A percentile compares a stretch with the other conserved stretches of the same genome.
phyloP scores from a whole-genome alignment of 2,888 invertebrate species.

The Ormyrus labotus region DNA sequence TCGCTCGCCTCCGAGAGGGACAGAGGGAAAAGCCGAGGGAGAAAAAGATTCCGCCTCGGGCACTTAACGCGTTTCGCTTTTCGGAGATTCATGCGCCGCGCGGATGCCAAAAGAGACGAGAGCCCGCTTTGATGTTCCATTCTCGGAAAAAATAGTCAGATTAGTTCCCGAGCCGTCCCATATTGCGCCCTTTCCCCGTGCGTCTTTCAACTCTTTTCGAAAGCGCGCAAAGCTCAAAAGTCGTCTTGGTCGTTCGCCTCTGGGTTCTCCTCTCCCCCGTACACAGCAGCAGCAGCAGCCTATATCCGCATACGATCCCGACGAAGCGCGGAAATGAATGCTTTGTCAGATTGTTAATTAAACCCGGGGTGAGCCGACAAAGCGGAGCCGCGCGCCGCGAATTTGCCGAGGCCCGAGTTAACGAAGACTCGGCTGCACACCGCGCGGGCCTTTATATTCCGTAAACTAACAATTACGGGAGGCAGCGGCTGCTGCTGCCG shows the following conservation, averaged over 20 bases:
- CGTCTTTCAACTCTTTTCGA: conserved; percentile 7
- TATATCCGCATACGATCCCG: not conserved
- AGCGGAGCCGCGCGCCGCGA: not conserved
- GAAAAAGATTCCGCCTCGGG: conserved; percentile 10
- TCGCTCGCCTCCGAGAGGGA: not conserved
- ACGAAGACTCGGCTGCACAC: not conserved
- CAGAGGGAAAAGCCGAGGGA: conserved; percentile 10
- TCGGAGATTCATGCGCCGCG: conserved; percentile 30
- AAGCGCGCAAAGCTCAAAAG: too few species aligned
- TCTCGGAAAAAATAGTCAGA: conserved; percentile 50
- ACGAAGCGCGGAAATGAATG: conserved; percentile 50
- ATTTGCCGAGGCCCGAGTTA: conserved; percentile 28
- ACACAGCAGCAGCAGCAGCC: not conserved
- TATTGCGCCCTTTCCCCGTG: conserved; percentile 17
- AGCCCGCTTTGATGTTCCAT: conserved; percentile 38
- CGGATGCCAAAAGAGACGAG: not conserved
- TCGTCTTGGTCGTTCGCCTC: too few species aligned
- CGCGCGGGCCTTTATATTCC: conserved; percentile 32
- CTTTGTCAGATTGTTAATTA: conserved; percentile 57
- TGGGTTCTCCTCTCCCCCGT: not conserved
- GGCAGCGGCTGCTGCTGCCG: not conserved
- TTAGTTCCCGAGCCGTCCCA: conserved; percentile 47
- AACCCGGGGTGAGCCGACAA: conserved; percentile 34
- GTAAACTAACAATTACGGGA: conserved; percentile 38
- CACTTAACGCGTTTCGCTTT: conserved; percentile 43